phyloP scores from a whole-genome alignment of 2,113 vertebrate species.

The Peromyscus californicus region DNA sequence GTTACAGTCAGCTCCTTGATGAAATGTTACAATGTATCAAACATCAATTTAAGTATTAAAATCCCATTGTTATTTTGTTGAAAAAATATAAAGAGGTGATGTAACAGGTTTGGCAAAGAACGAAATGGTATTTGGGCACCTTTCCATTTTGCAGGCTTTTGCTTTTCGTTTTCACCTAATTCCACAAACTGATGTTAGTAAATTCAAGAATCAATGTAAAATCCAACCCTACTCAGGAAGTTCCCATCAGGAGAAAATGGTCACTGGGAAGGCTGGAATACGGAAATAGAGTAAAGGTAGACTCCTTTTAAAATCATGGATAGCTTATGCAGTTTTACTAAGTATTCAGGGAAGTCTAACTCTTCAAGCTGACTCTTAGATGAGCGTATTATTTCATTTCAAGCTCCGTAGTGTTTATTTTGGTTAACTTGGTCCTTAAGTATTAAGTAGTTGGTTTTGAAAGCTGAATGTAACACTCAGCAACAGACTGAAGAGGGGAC shows the following conservation, averaged over 20 bases:
- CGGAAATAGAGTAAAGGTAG: conserved; percentile 11
- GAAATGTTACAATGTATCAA: conserved; percentile 2
- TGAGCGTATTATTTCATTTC: not conserved
- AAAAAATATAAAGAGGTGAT: not conserved
- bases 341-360: not conserved
- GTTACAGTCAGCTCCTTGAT: not conserved
- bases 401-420: not conserved
- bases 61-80: not conserved
- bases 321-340: conserved; percentile 37
- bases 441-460: conserved; percentile 48
- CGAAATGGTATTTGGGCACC: conserved; percentile 43
- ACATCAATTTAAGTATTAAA: not conserved
- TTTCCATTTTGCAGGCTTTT: conserved; percentile 47
- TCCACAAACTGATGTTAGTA: not conserved
- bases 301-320: conserved; percentile 7
- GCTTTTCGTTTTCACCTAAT: conserved; percentile 42
- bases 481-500: not conserved
- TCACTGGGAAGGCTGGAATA: conserved; percentile 4
- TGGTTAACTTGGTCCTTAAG: conserved; percentile 32
- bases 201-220: conserved; percentile 30
- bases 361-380: not conserved
- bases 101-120: conserved; percentile 22
- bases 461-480: conserved; percentile 40
- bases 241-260: not conserved
- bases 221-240: not conserved